A percentile compares a stretch with the other conserved stretches of the same genome.
Conservation (phyloP, 2,888 invertebrate genomes). For the Lycophotia porphyrea region DNA sequence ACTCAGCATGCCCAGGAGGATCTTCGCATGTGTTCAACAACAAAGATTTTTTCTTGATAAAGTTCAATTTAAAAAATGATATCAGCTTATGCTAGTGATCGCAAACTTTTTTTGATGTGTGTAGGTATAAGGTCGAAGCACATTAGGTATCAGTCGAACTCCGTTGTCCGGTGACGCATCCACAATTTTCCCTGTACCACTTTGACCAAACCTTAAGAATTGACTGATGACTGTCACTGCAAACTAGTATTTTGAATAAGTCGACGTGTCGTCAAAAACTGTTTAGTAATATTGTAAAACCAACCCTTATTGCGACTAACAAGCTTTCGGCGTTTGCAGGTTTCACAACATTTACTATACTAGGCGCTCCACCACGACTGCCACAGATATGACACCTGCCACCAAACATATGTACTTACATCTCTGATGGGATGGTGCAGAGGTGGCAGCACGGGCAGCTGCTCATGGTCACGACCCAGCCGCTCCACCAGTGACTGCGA, state of each 20-base stretch:
- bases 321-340: neutral
- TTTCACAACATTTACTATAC: neutral
- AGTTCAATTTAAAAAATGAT: too few relatives aligned
- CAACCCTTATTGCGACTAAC: neutral
- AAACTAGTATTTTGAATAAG: neutral
- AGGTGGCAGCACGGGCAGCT: constrained; percentile 75
- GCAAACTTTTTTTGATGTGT: too few relatives aligned
- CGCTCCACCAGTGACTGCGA: constrained; percentile 81
- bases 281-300: neutral
- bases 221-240: neutral
- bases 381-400: neutral
- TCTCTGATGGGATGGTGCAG: constrained; percentile 84
- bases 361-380: neutral
- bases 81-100: too few relatives aligned
- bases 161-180: neutral
- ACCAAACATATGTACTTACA: constrained; percentile 68
- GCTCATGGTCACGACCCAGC: constrained; percentile 81
- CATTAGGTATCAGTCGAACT: neutral
- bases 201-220: neutral
- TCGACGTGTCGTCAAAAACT: neutral
- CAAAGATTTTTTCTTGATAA: too few relatives aligned
- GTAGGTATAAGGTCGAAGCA: neutral
- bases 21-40: too few relatives aligned
- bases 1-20: too few relatives aligned
- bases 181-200: neutral